Evolutionary conservation across 2,888 invertebrate genomes (phyloP).

Genomic region (Ecliptopera silaceata): DNA sequence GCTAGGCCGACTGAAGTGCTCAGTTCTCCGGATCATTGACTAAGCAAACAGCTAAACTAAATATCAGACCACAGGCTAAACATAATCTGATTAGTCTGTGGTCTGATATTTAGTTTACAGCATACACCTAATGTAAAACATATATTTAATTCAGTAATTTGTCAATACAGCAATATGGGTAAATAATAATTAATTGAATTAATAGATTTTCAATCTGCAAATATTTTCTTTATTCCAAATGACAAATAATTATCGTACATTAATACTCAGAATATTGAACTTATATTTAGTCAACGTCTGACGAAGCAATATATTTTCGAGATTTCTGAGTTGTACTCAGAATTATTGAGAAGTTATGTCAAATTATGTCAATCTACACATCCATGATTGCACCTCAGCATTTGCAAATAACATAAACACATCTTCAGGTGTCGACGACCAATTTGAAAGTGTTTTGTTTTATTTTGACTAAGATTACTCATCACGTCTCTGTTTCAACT

Average conservation of each 20-base stretch:
- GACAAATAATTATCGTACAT: constrained; percentile 5
- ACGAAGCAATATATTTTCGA: no score
- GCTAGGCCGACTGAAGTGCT: constrained; percentile 33
- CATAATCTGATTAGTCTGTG: no score
- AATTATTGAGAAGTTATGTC: no score
- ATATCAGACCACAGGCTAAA: constrained; percentile 51
- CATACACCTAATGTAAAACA: constrained; percentile 11
- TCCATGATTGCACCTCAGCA: constrained; percentile 27
- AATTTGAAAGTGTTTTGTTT: constrained; percentile 74
- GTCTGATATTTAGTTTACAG: no score
- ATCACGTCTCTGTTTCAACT: constrained; percentile 68
- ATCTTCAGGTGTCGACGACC: constrained; percentile 59
- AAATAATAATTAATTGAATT: not conserved
- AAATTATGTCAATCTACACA: no score
- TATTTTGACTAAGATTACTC: constrained; percentile 72
- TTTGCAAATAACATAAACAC: constrained; percentile 40
- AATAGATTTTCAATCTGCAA: not conserved
- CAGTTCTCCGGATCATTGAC: constrained; percentile 45
- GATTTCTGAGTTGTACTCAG: no score
- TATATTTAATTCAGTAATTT: not conserved
- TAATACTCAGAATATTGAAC: no score
- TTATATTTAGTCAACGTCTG: no score
- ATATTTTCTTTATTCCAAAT: not conserved
- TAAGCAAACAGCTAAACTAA: constrained; percentile 48
- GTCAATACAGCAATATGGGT: not conserved